A percentile compares a stretch with the other conserved stretches of the same genome.
Evolutionary conservation across 2,113 vertebrate species (phyloP).

Genomic region (Puma concolor): DNA sequence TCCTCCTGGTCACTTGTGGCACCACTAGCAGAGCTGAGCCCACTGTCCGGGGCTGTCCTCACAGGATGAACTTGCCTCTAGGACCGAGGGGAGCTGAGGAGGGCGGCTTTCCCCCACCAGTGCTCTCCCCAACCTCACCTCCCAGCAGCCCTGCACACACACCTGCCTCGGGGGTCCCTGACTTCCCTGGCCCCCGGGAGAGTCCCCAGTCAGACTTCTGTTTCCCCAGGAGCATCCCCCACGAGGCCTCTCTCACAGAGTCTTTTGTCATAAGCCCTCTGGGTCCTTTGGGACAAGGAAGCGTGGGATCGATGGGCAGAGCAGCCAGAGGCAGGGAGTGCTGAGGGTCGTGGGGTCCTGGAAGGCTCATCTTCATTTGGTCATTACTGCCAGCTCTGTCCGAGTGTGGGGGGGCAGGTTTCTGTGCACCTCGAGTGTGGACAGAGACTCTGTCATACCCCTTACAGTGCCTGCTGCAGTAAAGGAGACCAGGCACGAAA

Average conservation of each 20-base stretch:
- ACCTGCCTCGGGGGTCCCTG: neutral
- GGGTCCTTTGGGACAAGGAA: neutral
- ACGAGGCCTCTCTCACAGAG: accelerated
- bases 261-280: neutral
- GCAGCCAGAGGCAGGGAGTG: neutral
- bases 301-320: neutral
- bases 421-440: accelerated
- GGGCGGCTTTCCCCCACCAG: too few species aligned
- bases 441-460: too few species aligned
- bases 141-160: neutral
- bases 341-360: accelerated
- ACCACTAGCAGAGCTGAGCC: neutral
- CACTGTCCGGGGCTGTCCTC: neutral
- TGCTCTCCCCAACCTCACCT: neutral
- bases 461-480: accelerated
- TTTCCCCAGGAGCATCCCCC: neutral
- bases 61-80: accelerated
- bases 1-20: neutral
- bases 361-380: neutral
- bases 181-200: neutral
- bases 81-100: neutral
- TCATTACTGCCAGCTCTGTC: neutral
- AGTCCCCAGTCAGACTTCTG: neutral
- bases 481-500: neutral
- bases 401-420: accelerated